A percentile compares a stretch with the other conserved stretches of the same genome.
phyloP scores from a whole-genome alignment of 1,140 invertebrate species.

The Meloidogyne hapla region DNA sequence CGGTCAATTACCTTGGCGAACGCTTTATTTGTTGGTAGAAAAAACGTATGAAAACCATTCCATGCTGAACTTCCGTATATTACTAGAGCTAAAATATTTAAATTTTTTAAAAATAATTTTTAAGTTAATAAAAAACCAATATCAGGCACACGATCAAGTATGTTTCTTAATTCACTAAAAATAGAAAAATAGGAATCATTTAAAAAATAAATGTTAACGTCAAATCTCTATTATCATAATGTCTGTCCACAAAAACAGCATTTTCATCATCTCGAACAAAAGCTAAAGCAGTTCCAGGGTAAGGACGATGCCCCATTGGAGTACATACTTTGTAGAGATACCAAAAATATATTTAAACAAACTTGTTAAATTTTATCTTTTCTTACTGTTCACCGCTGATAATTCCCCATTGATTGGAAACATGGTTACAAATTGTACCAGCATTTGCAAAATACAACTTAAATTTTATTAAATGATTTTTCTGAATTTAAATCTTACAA shows the following conservation, averaged over 20 bases:
- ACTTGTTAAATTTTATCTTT: background rate
- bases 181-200: background rate
- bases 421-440: conserved; percentile 60
- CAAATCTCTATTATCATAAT: conserved; percentile 62
- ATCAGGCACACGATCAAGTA: conserved; percentile 61
- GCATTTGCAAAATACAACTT: conserved; percentile 63
- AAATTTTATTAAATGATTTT: conserved; percentile 28
- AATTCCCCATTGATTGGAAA: conserved; percentile 63
- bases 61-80: conserved; percentile 62
- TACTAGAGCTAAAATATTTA: conserved; percentile 36
- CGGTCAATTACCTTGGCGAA: conserved; percentile 62
- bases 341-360: conserved; percentile 10
- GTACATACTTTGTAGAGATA: conserved; percentile 53
- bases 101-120: conserved; percentile 12
- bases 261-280: conserved; percentile 61
- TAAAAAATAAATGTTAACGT: conserved; percentile 35
- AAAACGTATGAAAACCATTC: conserved; percentile 64
- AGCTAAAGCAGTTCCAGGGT: conserved; percentile 59
- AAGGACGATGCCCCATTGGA: conserved; percentile 63
- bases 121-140: conserved; percentile 41
- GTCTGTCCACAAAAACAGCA: conserved; percentile 56
- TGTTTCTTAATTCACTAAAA: conserved; percentile 59
- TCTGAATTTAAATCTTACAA: conserved; percentile 42
- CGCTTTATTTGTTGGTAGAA: conserved; percentile 59
- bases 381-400: conserved; percentile 64